phyloP scores from a whole-genome alignment of 2,797 vertebrate species.

The Macropus fuliginosus region DNA sequence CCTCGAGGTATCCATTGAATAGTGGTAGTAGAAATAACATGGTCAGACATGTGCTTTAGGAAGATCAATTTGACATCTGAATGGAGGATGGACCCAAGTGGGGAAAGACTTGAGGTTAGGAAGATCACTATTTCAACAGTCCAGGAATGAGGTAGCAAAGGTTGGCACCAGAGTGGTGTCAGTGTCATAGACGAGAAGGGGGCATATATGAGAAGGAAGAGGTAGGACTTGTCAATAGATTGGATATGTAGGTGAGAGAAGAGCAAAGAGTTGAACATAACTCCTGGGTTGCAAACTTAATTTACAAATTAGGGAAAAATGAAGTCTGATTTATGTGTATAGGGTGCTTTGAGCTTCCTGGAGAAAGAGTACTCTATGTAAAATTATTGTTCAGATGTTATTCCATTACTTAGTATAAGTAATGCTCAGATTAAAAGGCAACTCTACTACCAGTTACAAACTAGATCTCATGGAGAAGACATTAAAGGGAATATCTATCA shows the following conservation, averaged over 20 bases:
- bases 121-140: background rate
- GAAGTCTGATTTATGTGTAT: slow-evolving; percentile 16
- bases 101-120: background rate
- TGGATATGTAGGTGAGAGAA: background rate
- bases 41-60: background rate
- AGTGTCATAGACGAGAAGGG: background rate
- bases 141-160: background rate
- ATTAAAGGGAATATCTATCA: slow-evolving; percentile 56
- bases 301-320: slow-evolving; percentile 20
- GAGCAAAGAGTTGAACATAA: background rate
- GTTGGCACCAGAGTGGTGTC: background rate
- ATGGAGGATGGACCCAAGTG: background rate
- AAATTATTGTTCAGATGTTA: slow-evolving; percentile 42
- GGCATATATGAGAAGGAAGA: background rate
- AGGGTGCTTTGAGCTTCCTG: slow-evolving; percentile 33
- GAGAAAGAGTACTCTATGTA: slow-evolving; percentile 44
- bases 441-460: slow-evolving; percentile 23
- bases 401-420: slow-evolving; percentile 37
- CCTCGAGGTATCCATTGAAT: background rate
- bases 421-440: slow-evolving; percentile 42
- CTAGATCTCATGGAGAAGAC: slow-evolving; percentile 45
- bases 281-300: background rate
- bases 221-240: background rate
- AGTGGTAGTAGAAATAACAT: background rate
- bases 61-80: background rate